Percentiles rank a stretch among this genome's conserved stretches.
These are phyloP conservation scores for Phrynosoma platyrhinos DNA, from an alignment of 2,113 vertebrate genomes.

Conservation along the genomic window DNA sequence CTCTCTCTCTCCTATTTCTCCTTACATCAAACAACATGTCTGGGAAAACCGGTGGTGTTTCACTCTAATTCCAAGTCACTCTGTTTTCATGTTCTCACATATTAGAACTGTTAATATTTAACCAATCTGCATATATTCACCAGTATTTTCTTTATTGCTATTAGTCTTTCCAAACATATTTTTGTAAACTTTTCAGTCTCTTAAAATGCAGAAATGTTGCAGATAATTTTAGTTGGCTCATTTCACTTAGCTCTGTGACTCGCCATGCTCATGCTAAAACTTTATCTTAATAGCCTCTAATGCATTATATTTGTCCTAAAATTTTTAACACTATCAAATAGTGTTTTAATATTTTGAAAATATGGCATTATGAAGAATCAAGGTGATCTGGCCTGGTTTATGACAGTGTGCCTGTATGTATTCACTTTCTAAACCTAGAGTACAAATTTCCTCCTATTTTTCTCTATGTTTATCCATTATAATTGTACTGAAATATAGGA, in stretches of 20 bases:
- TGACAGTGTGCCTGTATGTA: not conserved
- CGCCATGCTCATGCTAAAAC: not conserved
- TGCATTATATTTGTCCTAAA: not conserved
- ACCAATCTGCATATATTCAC: conserved; percentile 6
- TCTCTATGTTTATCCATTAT: too few species aligned
- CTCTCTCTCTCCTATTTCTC: not conserved
- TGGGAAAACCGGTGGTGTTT: conserved; percentile 20
- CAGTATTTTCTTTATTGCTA: conserved; percentile 1
- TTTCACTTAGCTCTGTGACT: not conserved
- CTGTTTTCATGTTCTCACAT: conserved; percentile 24
- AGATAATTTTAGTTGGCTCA: not conserved
- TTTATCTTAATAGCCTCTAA: not conserved
- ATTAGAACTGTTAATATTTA: conserved; percentile 22
- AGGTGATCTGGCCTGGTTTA: not conserved
- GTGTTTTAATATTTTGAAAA: not conserved
- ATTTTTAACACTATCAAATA: not conserved
- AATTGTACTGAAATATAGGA: too few species aligned
- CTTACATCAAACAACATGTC: conserved; percentile 19
- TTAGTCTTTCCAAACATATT: not conserved
- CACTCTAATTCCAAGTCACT: not conserved
- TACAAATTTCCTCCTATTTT: too few species aligned
- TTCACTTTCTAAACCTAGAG: too few species aligned
- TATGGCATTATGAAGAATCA: not conserved
- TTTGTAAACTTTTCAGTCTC: conserved; percentile 8
- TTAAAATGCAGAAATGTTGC: not conserved